Percentiles rank a stretch among this genome's conserved stretches.
These are phyloP conservation scores for Helleia helle DNA, from an alignment of 2,888 invertebrate species.

Conservation along the genomic window DNA sequence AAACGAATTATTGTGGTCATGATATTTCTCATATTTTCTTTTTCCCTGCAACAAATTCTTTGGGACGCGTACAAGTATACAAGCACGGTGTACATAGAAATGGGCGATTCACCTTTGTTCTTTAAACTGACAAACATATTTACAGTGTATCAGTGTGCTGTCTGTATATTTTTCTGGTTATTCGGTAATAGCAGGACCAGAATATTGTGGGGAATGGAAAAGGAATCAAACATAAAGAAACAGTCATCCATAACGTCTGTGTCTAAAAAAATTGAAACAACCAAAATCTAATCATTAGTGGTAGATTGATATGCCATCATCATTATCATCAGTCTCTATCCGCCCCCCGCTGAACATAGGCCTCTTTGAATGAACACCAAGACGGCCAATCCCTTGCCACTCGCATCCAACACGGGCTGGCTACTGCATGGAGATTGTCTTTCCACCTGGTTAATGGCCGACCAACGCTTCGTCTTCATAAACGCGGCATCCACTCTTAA, in stretches of 20 bases:
- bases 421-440: no score
- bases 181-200: slow-evolving; percentile 52
- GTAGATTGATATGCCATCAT: no score
- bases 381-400: no score
- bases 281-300: no score
- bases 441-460: no score
- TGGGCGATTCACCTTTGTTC: slow-evolving; percentile 19
- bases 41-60: slow-evolving; percentile 48
- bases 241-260: neutral
- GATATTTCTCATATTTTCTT: slow-evolving; percentile 43
- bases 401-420: no score
- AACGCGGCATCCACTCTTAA: no score
- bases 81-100: slow-evolving; percentile 20
- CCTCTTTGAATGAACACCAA: no score
- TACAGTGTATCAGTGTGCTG: slow-evolving; percentile 45
- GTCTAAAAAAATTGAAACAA: neutral
- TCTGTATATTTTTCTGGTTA: slow-evolving; percentile 53
- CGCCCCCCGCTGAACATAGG: no score
- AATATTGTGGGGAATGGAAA: slow-evolving; percentile 34
- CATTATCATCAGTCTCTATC: no score
- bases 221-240: slow-evolving; percentile 7
- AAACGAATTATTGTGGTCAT: slow-evolving; percentile 40
- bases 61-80: slow-evolving; percentile 41
- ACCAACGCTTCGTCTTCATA: no score
- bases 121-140: slow-evolving; percentile 24